Percentiles rank a stretch among this genome's conserved stretches.
Conservation (phyloP, 2,113 vertebrate genomes). For the Phalacrocorax pelagicus region DNA sequence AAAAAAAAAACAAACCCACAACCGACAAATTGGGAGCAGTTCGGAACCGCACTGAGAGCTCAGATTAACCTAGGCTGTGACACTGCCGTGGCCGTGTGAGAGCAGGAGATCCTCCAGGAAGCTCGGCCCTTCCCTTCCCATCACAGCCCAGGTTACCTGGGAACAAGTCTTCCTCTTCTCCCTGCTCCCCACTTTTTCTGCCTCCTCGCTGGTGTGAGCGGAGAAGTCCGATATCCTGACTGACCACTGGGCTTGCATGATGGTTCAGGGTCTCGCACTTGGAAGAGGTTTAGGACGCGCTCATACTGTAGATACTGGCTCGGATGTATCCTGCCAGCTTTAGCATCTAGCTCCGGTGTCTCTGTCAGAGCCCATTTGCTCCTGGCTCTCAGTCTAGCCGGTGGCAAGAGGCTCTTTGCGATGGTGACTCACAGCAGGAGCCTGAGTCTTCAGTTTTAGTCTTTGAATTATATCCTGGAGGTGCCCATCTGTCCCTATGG, state of each 20-base stretch:
- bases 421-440: background rate
- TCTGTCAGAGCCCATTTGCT: background rate
- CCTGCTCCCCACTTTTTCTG: background rate
- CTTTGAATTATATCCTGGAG: background rate
- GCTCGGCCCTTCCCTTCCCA: background rate
- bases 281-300: background rate
- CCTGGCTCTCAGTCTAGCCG: background rate
- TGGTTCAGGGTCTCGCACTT: background rate
- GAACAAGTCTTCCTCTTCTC: background rate
- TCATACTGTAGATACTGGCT: fast-evolving
- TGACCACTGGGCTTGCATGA: fast-evolving
- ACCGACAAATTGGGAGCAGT: no score
- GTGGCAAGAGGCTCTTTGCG: background rate
- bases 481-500: background rate
- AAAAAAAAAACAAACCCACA: no score
- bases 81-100: fast-evolving
- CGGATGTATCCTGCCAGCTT: background rate
- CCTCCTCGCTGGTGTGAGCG: background rate
- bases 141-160: background rate
- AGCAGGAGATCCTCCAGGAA: background rate
- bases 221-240: fast-evolving
- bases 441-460: background rate
- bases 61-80: background rate
- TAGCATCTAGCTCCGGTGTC: background rate
- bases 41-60: background rate